Evolutionary conservation across 2,797 vertebrate species (phyloP), one percentile per base, ranked within the genome.

Genomic region (Lutjanus campechanus): DNA sequence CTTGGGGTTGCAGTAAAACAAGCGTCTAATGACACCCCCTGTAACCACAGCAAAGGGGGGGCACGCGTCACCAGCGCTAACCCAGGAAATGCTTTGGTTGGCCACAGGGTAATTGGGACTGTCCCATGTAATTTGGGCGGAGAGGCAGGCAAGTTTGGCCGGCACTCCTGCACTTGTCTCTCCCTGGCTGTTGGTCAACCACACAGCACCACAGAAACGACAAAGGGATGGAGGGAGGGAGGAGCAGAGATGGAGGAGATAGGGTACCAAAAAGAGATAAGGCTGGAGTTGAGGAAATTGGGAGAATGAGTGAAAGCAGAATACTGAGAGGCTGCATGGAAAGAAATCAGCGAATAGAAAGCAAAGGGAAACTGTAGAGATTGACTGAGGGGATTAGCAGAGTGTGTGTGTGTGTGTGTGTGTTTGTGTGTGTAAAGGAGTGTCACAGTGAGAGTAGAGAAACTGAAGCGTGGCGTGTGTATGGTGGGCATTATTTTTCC

Each of bases 91-190:
- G 94, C 94, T 95, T 95, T 91, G 95, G 95, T 96, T 95, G 95
- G 95, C 96, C 96, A 94, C 96, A 96, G 93, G 93, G 93, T 96
- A 96, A 96, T 96, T 95, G 93, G 94, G 94, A 96, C 95, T 96
- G 95, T 96, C 95, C 95, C 93, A 86, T 95, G 92, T 95, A 96
- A 96, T 96, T 96, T 96, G 92, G 94, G 95, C 87, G 80, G 92
- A 93, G 85, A 92, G 83, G 90, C 90, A 92, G 84, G 85, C 89
- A 85, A 90, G 91, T 92, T 94, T 95, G 91, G 92, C 93, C 87
- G 79, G 74, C 86, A 88, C 81, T 87, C 79, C 75, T 93, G 94
- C 95, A 96, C 96, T 96, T 96, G 96, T 96, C 91, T 95, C 90
- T 92, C 84, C 70, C 92, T 96, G 95, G 93, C 94, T 94, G 93